Base-by-base conservation (phyloP, 2,797 vertebrate genomes). In the Octomys mimax region DNA sequence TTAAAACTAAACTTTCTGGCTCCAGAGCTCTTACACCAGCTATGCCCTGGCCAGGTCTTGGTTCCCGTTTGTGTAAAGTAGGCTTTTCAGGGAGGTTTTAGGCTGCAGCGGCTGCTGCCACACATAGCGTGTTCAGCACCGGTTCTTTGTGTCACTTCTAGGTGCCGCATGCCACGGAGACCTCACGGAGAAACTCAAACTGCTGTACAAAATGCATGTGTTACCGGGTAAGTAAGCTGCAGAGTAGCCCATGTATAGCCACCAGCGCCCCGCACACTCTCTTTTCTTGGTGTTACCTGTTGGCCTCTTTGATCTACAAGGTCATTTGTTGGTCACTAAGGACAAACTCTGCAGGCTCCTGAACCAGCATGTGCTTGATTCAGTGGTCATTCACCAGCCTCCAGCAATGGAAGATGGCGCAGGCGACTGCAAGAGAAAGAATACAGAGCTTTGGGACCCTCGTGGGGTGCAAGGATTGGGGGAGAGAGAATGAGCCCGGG, bases 151-250 rank as follows among this genome's bases (percentile, higher is more conserved):
- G 21, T 75, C 46, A 33, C n/a, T 73, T 98, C 73, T 95, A 99
- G 99, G 99, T 98, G 99, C 99, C 2, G 98, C 99, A 0, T 99
- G 99, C 97, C 99, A 99, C 0, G 99, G 99, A 57, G 99, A 99
- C 97, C 99, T 99, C 91, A 99, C 99, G 0, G 99, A 99, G 98
- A 99, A 99, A 94, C 99, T 99, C 97, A 99, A 99, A 95, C 99
- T 99, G 0, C 98, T 99, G 77, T 99, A 99, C 97, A 99, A 99
- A 98, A 99, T 99, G 99, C 99, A 99, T 0, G 98, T 99, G 87
- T 97, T 99, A 96, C 99, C 99, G 73, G 99, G 99, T 99, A 97
- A 99, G 99, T 98, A 95, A 91, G 70, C 86, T 0, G 0, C 2
- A 0, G 24, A 42, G 49, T 1, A 31, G 46, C 46, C 10, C 0